Evolutionary conservation across 1,140 invertebrate genomes (phyloP).

Genomic region (Aporrectodea caliginosa): DNA sequence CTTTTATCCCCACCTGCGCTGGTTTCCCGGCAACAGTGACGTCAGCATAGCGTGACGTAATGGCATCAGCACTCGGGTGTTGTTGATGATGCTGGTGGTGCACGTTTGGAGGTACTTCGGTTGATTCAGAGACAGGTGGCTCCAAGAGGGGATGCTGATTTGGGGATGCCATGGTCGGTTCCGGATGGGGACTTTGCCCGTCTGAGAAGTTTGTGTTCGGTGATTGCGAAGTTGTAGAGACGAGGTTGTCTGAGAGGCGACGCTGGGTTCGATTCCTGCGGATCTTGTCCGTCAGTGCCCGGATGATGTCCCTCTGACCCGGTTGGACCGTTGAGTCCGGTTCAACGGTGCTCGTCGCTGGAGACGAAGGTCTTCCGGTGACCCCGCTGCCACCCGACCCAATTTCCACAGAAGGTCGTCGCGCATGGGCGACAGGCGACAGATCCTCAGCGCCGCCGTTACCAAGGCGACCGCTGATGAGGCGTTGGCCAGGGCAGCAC

Average conservation of each 20-base stretch:
- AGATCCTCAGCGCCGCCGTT: too few species aligned
- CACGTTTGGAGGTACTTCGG: not conserved
- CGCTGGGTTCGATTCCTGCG: not conserved
- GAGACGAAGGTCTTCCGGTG: too few species aligned
- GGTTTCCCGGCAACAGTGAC: too few species aligned
- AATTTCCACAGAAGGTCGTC: too few species aligned
- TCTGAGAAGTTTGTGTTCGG: not conserved
- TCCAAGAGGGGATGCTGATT: too few species aligned
- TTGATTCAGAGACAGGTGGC: not conserved
- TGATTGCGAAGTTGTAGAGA: not conserved
- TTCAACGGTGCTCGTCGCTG: not conserved
- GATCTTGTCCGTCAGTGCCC: not conserved
- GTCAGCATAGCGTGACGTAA: too few species aligned
- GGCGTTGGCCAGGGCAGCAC: too few species aligned
- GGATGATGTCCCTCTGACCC: not conserved
- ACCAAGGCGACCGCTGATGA: too few species aligned
- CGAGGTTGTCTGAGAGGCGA: not conserved
- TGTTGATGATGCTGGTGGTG: not conserved
- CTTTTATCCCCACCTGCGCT: too few species aligned
- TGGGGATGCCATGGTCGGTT: not conserved
- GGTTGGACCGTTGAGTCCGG: not conserved
- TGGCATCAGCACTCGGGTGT: not conserved
- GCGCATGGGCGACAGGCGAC: too few species aligned
- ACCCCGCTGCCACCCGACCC: too few species aligned
- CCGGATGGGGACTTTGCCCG: not conserved